Evolutionary conservation across 2,797 vertebrate species (phyloP).

Genomic region (Brachyalestes nurse): DNA sequence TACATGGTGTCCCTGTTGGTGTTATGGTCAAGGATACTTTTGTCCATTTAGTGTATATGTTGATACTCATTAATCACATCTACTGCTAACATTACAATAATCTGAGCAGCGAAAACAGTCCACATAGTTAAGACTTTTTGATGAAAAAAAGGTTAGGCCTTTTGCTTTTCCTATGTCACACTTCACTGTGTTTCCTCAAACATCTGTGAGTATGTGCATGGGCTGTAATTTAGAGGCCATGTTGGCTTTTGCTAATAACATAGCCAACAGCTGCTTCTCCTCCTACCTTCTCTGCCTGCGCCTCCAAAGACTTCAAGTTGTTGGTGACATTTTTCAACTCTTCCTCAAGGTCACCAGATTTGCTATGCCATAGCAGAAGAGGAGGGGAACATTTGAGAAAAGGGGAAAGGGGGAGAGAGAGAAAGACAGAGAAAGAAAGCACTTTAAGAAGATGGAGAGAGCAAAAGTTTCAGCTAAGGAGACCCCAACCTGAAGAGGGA

Average conservation of each 20-base stretch:
- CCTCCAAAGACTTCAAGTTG: constrained; percentile 99
- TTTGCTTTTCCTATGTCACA: constrained; percentile 15
- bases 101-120: background rate
- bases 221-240: constrained; percentile 17
- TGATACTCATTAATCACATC: background rate
- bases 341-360: constrained; percentile 98
- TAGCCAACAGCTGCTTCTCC: constrained; percentile 24
- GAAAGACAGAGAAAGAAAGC: constrained; percentile 63
- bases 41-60: too few species aligned
- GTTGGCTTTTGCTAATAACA: constrained; percentile 22
- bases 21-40: too few species aligned
- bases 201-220: background rate
- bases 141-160: background rate
- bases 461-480: constrained; percentile 57
- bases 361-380: constrained; percentile 81
- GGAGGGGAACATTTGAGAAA: constrained; percentile 60
- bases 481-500: constrained; percentile 36
- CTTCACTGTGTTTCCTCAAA: constrained; percentile 36
- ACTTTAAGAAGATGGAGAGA: constrained; percentile 73
- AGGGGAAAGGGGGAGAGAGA: constrained; percentile 58
- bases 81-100: background rate
- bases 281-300: constrained; percentile 93
- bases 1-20: too few species aligned
- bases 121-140: too few species aligned
- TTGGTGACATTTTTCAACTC: constrained; percentile 99